Evolutionary conservation across 2,113 vertebrate genomes (phyloP).

Genomic region (Percina caprodes): DNA sequence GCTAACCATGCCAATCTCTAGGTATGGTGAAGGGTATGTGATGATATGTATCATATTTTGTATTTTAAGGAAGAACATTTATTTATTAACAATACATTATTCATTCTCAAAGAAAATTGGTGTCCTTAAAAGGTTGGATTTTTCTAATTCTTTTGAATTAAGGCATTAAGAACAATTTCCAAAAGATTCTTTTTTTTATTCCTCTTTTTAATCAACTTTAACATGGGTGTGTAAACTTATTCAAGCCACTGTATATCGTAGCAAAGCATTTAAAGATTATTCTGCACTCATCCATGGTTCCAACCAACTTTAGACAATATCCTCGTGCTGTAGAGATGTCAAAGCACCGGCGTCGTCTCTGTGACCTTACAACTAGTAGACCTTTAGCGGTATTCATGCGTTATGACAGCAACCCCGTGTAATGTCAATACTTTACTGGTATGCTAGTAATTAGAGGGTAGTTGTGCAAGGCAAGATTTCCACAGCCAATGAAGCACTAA

Average conservation of each 20-base stretch:
- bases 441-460: slow-evolving; percentile 70
- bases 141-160: no score
- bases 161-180: no score
- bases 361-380: slow-evolving; percentile 42
- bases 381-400: slow-evolving; percentile 50
- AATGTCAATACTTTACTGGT: slow-evolving; percentile 71
- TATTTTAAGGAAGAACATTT: no score
- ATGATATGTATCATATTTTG: no score
- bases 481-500: slow-evolving; percentile 72
- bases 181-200: no score
- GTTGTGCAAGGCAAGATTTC: slow-evolving; percentile 70
- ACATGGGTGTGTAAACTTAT: no score
- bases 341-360: slow-evolving; percentile 26
- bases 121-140: no score
- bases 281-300: slow-evolving; percentile 7
- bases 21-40: no score
- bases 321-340: slow-evolving; percentile 16
- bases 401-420: slow-evolving; percentile 67
- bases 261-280: not conserved
- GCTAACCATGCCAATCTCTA: no score
- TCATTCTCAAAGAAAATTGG: no score
- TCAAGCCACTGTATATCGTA: slow-evolving; percentile 1
- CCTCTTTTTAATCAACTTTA: no score
- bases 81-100: no score
- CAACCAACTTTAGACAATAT: slow-evolving; percentile 28